Conservation (phyloP, 2,797 vertebrate genomes). For the Anguilla pacifica region DNA sequence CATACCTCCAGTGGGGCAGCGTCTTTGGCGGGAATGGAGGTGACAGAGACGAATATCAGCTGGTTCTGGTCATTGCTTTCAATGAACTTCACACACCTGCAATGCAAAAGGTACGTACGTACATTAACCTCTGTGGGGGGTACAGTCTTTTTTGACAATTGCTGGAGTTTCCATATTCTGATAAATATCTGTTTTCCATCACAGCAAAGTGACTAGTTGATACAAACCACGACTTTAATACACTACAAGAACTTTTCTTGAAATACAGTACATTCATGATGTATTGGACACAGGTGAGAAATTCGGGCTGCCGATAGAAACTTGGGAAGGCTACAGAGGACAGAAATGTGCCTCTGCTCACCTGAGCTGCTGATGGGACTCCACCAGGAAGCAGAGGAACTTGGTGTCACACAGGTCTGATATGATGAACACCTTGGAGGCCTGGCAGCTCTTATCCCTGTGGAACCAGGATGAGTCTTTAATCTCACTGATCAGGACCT, state of each 20-base stretch:
- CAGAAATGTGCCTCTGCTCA: slow-evolving; percentile 52
- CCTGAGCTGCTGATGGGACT: slow-evolving; percentile 93
- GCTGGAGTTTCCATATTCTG: not conserved
- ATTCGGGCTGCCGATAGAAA: not conserved
- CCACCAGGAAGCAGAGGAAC: slow-evolving; percentile 92
- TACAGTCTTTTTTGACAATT: too few species aligned
- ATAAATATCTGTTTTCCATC: not conserved
- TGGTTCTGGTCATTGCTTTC: slow-evolving; percentile 89
- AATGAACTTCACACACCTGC: slow-evolving; percentile 93
- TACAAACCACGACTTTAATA: too few species aligned
- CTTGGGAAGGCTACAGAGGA: not conserved
- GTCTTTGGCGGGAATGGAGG: slow-evolving; percentile 87
- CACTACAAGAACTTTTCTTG: too few species aligned
- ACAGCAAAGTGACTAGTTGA: not conserved
- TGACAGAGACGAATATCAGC: slow-evolving; percentile 89
- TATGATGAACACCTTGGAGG: slow-evolving; percentile 93
- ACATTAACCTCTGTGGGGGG: not conserved
- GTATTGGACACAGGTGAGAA: too few species aligned
- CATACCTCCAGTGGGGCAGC: slow-evolving; percentile 87
- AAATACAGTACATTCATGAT: too few species aligned
- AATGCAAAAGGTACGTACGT: not conserved
- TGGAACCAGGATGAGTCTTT: not conserved
- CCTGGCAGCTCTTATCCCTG: slow-evolving; percentile 92
- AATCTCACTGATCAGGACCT: too few species aligned
- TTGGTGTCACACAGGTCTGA: slow-evolving; percentile 91